phyloP scores from a whole-genome alignment of 64 coral and sea anemone genomes.

The Exaiptasia diaphana region DNA sequence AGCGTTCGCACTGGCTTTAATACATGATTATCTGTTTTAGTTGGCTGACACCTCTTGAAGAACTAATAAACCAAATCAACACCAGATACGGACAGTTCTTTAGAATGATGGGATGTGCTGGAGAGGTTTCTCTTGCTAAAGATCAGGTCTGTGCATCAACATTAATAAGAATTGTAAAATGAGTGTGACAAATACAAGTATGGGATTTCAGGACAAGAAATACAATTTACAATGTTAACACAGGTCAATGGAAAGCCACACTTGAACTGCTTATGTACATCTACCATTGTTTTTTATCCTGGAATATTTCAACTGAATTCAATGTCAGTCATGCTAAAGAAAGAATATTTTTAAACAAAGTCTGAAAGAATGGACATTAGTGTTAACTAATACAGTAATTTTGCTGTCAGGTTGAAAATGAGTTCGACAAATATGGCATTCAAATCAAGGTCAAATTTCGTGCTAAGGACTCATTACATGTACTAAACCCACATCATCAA shows the following conservation, averaged over 20 bases:
- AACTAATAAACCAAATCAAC: constrained; percentile 76
- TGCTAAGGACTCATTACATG: constrained; percentile 90
- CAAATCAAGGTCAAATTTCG: constrained; percentile 98
- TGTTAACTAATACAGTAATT: too few relatives aligned
- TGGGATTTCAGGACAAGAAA: too few relatives aligned
- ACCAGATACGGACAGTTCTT: constrained; percentile 88
- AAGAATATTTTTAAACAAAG: too few relatives aligned
- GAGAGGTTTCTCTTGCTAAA: constrained; percentile 75
- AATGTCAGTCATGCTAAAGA: too few relatives aligned
- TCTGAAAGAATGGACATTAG: too few relatives aligned
- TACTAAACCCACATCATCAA: constrained; percentile 87
- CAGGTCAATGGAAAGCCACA: not conserved
- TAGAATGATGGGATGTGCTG: constrained; percentile 93
- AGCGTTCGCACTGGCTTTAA: too few relatives aligned
- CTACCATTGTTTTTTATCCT: too few relatives aligned
- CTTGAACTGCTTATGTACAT: too few relatives aligned
- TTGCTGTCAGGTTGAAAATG: constrained; percentile 91
- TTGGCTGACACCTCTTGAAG: constrained; percentile 80
- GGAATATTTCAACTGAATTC: too few relatives aligned
- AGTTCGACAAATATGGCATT: constrained; percentile 94
- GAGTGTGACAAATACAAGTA: not conserved
- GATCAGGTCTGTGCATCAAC: constrained; percentile 68
- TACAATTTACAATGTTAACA: too few relatives aligned
- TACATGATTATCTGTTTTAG: constrained; percentile 33
- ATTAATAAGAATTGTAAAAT: not conserved